Evolutionary conservation across 1,140 invertebrate genomes (phyloP), one percentile per base, ranked within the genome.

Genomic region (Parasteatoda tepidariorum): DNA sequence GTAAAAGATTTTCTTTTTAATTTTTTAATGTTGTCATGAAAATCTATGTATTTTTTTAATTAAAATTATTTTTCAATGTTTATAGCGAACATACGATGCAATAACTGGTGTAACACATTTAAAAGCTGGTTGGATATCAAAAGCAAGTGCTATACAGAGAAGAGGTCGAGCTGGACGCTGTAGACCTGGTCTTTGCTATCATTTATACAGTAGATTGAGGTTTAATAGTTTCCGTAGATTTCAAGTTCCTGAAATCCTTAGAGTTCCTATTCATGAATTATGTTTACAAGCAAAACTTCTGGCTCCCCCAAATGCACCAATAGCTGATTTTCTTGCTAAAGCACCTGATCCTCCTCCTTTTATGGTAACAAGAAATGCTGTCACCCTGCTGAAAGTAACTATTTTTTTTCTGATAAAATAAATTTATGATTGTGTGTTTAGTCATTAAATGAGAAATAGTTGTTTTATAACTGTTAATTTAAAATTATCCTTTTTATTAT

Each of bases 281-380:
- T 99, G 97, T 88, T 91, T 99, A 0, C 94, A 95, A 85, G 93
- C 95, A 0, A 97, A 98, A 89, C 91, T 96, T 73, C 90, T 98
- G 28, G 93, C 96, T 7, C 92, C 94, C 0, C 90, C 91, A 2
- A 93, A 94, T 86, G 93, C 92, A 54, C 92, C 93, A 6, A 96
- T 98, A 84, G 92, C 93, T 54, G 93, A 94, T 87, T 97, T 96
- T 88, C 87, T 98, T 22, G 90, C 93, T 15, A 91, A 92, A 89
- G 95, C 96, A 5, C 90, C 96, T 0, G 95, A 98, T 87, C 94
- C 96, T 5, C 97, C 97, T 0, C 87, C 94, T 0, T 92, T 93
- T 81, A 87, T 93, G 33, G 92, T 95, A 2, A 93, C 95, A 0
- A 90, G 92, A 64, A 93, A 93, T 86, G 94, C 96, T 5, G 93